Evolutionary conservation across 2,888 invertebrate genomes (phyloP).

Genomic region (Pristionchus fissidentatus): DNA sequence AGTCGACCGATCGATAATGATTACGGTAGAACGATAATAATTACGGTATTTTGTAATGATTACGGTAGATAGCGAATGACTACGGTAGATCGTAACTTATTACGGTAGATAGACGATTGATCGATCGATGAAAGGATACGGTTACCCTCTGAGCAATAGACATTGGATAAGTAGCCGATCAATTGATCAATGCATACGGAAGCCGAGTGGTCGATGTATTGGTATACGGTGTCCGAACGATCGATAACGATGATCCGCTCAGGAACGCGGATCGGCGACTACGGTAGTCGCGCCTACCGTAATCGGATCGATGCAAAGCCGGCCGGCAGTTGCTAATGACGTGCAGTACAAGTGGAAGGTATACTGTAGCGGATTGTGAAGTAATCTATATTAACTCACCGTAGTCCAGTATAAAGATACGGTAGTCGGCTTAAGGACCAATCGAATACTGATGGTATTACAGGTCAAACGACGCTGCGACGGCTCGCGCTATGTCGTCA

Average conservation of each 20-base stretch:
- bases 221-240: not conserved
- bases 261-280: constrained; percentile 31
- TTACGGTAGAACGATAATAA: too few species aligned
- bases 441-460: not conserved
- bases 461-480: constrained; percentile 83
- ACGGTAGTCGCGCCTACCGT: constrained; percentile 33
- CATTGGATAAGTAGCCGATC: too few species aligned
- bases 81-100: too few species aligned
- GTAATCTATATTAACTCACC: not conserved
- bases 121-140: too few species aligned
- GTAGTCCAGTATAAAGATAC: not conserved
- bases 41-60: too few species aligned
- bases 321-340: constrained; percentile 43
- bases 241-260: not conserved
- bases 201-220: constrained; percentile 49
- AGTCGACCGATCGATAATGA: not conserved
- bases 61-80: too few species aligned
- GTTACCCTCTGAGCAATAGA: too few species aligned
- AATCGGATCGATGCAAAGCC: not conserved
- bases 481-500: constrained; percentile 85
- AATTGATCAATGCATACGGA: too few species aligned
- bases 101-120: too few species aligned
- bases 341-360: constrained; percentile 62
- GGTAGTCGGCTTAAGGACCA: not conserved
- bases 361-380: not conserved